Evolutionary conservation across 2,797 vertebrate species (phyloP).

Genomic region (Clangula hyemalis): DNA sequence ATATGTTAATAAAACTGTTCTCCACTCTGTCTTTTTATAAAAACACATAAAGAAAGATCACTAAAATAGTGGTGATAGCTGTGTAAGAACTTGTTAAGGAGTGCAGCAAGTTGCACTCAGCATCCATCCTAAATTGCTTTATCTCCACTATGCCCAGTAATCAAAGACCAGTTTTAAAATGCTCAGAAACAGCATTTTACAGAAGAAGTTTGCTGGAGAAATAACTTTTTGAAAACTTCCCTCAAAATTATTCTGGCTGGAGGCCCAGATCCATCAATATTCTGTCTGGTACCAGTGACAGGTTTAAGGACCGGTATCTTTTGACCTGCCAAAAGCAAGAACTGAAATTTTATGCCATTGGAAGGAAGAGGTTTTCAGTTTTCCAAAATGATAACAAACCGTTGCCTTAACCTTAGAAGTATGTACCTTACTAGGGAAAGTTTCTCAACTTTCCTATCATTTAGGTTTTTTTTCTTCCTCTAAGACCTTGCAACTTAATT

Average conservation of each 20-base stretch:
- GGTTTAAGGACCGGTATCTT: conserved; percentile 34
- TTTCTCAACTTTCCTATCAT: neutral
- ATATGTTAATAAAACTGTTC: conserved; percentile 59
- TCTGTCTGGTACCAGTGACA: conserved; percentile 19
- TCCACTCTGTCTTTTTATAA: conserved; percentile 43
- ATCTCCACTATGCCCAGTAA: conserved; percentile 10
- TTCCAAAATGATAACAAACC: neutral
- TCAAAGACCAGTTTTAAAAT: neutral
- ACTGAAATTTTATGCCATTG: neutral
- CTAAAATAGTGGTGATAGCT: conserved; percentile 29
- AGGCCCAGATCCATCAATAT: conserved; percentile 27
- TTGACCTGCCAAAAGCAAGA: neutral
- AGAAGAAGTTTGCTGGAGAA: conserved; percentile 9
- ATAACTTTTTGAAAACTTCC: neutral
- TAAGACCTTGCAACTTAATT: neutral
- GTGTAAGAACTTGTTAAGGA: conserved; percentile 24
- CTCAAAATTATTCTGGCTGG: conserved; percentile 5
- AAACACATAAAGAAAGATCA: conserved; percentile 32
- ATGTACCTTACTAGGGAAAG: neutral
- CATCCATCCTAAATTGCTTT: neutral
- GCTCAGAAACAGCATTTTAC: neutral
- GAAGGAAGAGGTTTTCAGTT: neutral
- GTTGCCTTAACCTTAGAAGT: neutral
- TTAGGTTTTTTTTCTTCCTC: neutral
- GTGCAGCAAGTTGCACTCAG: conserved; percentile 3